phyloP scores from a whole-genome alignment of 2,113 vertebrate species.

The Cyrtonyx montezumae region DNA sequence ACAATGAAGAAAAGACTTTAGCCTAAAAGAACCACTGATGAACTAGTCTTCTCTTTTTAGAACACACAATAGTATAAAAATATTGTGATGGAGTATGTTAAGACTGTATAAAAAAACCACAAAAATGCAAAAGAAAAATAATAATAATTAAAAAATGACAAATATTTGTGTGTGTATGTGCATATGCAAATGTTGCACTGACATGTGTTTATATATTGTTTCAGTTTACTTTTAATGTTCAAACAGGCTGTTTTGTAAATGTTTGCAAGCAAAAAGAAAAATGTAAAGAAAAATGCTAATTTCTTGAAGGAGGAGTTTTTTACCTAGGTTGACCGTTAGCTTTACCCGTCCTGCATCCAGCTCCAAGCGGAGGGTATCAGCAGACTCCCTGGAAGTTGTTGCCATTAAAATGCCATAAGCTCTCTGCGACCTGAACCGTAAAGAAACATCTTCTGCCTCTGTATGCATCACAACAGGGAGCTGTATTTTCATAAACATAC shows the following conservation, averaged over 20 bases:
- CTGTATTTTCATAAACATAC: slow-evolving; percentile 99
- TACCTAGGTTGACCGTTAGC: slow-evolving; percentile 99
- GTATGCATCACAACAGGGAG: slow-evolving; percentile 97
- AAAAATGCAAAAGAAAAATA: slow-evolving; percentile 52
- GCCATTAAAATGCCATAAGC: slow-evolving; percentile 96
- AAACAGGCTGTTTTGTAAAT: slow-evolving; percentile 75
- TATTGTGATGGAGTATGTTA: slow-evolving; percentile 62
- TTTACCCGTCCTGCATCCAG: slow-evolving; percentile 94
- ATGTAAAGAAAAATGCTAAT: slow-evolving; percentile 71
- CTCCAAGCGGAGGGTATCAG: slow-evolving; percentile 94
- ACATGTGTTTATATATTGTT: slow-evolving; percentile 9
- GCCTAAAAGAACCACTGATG: slow-evolving; percentile 27
- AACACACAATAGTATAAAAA: slow-evolving; percentile 69
- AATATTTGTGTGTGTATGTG: slow-evolving; percentile 15
- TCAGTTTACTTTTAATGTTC: slow-evolving; percentile 71
- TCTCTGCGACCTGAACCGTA: slow-evolving; percentile 93
- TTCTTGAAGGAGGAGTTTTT: slow-evolving; percentile 65
- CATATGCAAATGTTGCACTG: background rate
- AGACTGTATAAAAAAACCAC: slow-evolving; percentile 49
- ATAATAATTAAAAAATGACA: slow-evolving; percentile 32
- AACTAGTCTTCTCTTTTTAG: slow-evolving; percentile 77
- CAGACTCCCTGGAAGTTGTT: slow-evolving; percentile 95
- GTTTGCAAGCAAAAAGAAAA: slow-evolving; percentile 81
- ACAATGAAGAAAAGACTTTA: background rate
- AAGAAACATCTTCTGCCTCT: slow-evolving; percentile 94